A percentile compares a stretch with the other conserved stretches of the same genome.
Conservation (phyloP, 1,140 invertebrate species). For the Drosophila miranda region DNA sequence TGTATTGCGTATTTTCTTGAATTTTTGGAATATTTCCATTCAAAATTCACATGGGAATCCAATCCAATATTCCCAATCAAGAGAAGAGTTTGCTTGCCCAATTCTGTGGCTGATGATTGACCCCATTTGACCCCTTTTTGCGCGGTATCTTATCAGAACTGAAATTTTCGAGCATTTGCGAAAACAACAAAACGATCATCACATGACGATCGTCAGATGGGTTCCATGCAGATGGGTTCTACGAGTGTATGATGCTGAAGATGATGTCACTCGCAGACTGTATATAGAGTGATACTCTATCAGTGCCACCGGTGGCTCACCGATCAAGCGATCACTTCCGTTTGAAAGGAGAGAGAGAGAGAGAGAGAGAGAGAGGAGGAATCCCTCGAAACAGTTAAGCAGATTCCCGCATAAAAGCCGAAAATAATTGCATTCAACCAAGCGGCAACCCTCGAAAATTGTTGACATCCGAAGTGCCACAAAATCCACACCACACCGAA, state of each 20-base stretch:
- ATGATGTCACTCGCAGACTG: conserved; percentile 14
- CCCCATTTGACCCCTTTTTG: background rate
- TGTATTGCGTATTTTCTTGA: too few relatives aligned
- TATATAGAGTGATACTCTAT: conserved; percentile 3
- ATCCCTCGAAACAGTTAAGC: conserved; percentile 36
- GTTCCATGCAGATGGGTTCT: conserved; percentile 4
- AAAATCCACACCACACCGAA: conserved; percentile 22
- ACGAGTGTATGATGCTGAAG: background rate
- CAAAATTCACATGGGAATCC: too few relatives aligned
- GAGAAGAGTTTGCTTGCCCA: too few relatives aligned
- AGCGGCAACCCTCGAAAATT: conserved; percentile 19
- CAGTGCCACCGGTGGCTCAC: background rate
- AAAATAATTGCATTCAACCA: conserved; percentile 47
- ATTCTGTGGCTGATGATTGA: background rate
- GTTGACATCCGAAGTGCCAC: conserved; percentile 37
- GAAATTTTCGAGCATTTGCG: conserved; percentile 15
- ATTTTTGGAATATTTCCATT: too few relatives aligned
- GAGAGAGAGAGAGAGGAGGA: background rate
- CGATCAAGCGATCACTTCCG: conserved; percentile 34
- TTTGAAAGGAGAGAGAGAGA: background rate
- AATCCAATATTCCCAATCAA: too few relatives aligned
- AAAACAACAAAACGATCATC: conserved; percentile 3
- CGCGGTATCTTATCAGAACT: conserved; percentile 16
- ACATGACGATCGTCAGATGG: conserved; percentile 3
- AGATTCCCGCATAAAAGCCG: background rate